Base-by-base conservation (phyloP, 2,888 invertebrate species). In the Aphodius sticticus region DNA sequence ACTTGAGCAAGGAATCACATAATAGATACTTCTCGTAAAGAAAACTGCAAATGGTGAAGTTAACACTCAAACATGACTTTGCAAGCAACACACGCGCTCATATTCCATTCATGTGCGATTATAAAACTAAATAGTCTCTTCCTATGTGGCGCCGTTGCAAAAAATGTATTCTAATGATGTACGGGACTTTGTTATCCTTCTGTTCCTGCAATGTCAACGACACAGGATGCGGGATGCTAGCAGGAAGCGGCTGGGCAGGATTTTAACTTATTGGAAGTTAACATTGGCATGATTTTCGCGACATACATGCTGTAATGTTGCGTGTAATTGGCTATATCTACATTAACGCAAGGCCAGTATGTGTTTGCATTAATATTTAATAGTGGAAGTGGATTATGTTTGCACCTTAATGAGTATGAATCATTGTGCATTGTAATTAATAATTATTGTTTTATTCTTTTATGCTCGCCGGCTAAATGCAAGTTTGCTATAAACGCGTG, bases 341-440 rank as follows among this genome's bases (percentile, higher is more conserved):
- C 53, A 53, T 53, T 0, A 53, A 5, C 12, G 53, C 53, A 53
- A 53, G 53, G 53, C 53, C 53, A 53, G 12, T 53, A 5, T 53
- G 53, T 53, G 53, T 53, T 53, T 53, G 53, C 53, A 53, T 53
- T 53, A 53, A 53, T 53, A 53, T 53, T 53, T 53, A 53, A 53
- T 53, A 53, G 53, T 53, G 12, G 53, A 9, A 53, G 53, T 53
- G 53, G 12, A 53, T 53, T 53, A 7, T 2, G 4, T 53, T 53
- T 53, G 53, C 53, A 53, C 53, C 1, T 53, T 53, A 53, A 53
- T 53, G 7, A 53, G 53, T 12, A 12, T 53, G 53, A 53, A 53
- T 53, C 53, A 53, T 53, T 9, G 12, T 53, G 9, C 7, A 53
- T 53, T 53, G 53, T 53, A 53, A 53, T 53, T 12, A 2, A 2